Base-by-base conservation (phyloP, 2,888 invertebrate genomes). In the Cheilosia grossa region DNA sequence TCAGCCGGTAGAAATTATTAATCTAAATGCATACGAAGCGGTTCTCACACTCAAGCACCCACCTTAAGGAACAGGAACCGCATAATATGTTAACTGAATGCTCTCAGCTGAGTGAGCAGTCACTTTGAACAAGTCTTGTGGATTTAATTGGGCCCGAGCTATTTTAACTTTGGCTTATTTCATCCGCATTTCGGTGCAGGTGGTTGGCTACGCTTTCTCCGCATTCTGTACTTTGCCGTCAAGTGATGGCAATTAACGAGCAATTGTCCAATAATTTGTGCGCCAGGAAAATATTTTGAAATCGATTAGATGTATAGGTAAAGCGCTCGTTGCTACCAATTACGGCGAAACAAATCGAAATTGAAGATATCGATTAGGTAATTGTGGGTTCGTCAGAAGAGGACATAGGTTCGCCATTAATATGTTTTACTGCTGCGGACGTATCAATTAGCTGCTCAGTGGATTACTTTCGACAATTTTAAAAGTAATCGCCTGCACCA, bases 181-280 rank as follows among this genome's bases (percentile, higher is more conserved):
- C 21, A 51, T 51, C 51, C 51, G 51, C 51, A 51, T 51, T 51
- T 51, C 51, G 24, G 15, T 51, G 51, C 51, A 51, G 51, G 21
- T 19, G 51, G 19, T 15, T 21, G 21, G 51, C 10, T 24, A 51
- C 10, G 51, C 51, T 51, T 51, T 51, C 51, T 51, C 51, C 51
- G 15, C 51, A 51, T 51, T 51, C 51, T 33, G 19, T 13, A 27
- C 27, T 1, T 49, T 10, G 49, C 49, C 19, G 10, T 17, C 24
- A 19, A 21, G 51, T 21, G 51, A 9, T 15, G 51, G 3, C 51
- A 51, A 51, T 51, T 51, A 51, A 19, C 21, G 10, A 51, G 15
- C 51, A 51, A 51, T 51, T 51, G 51, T 51, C 51, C 51, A 51
- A 24, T 21, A 51, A 24, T 24, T 51, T 17, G 9, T 51, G 4